Conservation (phyloP, 2,888 invertebrate species). For the Camponotus fellah region DNA sequence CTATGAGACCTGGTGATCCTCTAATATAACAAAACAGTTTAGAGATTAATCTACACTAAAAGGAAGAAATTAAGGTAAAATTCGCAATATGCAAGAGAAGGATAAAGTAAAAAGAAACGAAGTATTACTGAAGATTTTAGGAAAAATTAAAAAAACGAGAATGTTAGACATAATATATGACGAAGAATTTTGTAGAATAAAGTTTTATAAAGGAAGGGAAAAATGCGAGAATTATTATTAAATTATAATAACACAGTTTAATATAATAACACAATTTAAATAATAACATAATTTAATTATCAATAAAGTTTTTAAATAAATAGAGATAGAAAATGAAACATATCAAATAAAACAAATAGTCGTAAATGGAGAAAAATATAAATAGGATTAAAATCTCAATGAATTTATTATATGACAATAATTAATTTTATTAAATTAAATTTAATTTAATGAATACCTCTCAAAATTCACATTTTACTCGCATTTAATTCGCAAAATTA, state of each 20-base stretch:
- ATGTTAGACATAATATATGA: not conserved
- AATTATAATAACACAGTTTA: not conserved
- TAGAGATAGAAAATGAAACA: not conserved
- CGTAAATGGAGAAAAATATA: not conserved
- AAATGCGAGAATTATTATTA: not conserved
- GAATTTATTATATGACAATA: not conserved
- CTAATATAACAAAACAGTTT: conserved; percentile 33
- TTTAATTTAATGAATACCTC: not conserved
- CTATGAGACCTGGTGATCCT: conserved; percentile 16
- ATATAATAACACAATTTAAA: not conserved
- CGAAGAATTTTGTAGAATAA: not conserved
- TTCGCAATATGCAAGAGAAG: not conserved
- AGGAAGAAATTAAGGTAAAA: conserved; percentile 19
- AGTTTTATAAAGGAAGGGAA: not conserved
- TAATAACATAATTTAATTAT: conserved; percentile 9
- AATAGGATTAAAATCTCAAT: not conserved
- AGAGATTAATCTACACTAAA: conserved; percentile 17
- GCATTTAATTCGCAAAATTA: conserved; percentile 1
- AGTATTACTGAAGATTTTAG: not conserved
- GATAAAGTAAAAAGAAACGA: not conserved
- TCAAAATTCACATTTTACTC: not conserved
- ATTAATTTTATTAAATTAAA: conserved; percentile 19
- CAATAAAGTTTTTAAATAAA: not conserved
- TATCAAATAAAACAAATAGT: not conserved
- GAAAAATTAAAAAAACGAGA: not conserved